Evolutionary conservation across 1,140 invertebrate genomes (phyloP), one percentile per base, ranked within the genome.

Genomic region (Magallana ariakensis): DNA sequence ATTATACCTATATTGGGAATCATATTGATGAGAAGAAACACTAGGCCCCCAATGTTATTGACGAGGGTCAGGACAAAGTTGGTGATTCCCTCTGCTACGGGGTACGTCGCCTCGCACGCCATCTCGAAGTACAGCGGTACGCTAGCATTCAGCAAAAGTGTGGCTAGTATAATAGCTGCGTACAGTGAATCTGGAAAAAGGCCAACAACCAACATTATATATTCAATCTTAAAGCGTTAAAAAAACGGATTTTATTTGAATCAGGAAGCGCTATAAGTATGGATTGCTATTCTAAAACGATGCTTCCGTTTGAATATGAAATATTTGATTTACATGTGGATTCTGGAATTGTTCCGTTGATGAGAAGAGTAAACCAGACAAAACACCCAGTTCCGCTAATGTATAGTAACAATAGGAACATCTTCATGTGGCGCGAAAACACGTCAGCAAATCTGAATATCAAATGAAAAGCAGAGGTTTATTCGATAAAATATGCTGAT

Each of bases 121-220:
- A 87, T 89, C 66, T 91, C 90, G 75, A 88, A 91, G 56, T 88
- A 91, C 57, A 91, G 66, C 10, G 90, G 90, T 19, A 83, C 58
- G 19, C 87, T 80, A 4, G 87, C 84, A 8, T 83, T 87, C 15
- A 91, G 53, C 9, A 90, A 82, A 9, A 90, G 60, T 16, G 87
- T 89, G 8, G 85, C 90, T 16, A 86, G 19, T 13, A 91, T 90
- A 10, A 90, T 89, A 11, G 88, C 87, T 46, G 82, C 54, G 60
- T 89, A 91, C 56, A 91, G 33, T 1, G 66, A 80, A 56, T 75
- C 86, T 87, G n/a, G 19, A 83, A 87, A 58, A 15, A 55, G 6
- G 15, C 1, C 26, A 1, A 16, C 2, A 46, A 46, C 5, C 5
- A 2, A 46, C 33, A 5, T 5, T 46, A 5, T 46, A 5, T 46